Conservation (phyloP, 2,113 vertebrate species). For the Hypanus sabinus region DNA sequence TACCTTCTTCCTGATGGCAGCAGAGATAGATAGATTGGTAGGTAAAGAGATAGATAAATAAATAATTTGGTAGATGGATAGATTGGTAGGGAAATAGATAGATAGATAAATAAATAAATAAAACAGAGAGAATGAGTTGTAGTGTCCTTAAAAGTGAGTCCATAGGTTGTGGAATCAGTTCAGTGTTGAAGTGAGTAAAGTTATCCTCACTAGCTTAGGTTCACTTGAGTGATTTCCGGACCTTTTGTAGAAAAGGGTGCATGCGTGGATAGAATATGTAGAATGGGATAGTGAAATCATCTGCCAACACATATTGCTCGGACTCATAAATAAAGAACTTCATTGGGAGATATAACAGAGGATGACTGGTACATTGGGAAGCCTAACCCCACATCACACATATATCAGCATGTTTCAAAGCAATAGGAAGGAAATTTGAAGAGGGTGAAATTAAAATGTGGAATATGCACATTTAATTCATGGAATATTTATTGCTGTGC, state of each 20-base stretch:
- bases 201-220: too few species aligned
- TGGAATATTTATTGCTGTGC: slow-evolving; percentile 1
- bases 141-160: too few species aligned
- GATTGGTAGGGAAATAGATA: too few species aligned
- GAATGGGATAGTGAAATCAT: background rate
- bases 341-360: background rate
- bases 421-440: background rate
- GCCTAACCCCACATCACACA: background rate
- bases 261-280: background rate
- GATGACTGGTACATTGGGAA: background rate
- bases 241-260: background rate
- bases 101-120: too few species aligned
- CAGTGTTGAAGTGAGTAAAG: too few species aligned
- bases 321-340: background rate
- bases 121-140: too few species aligned
- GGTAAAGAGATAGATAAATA: too few species aligned
- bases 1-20: too few species aligned
- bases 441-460: background rate
- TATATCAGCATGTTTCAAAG: background rate
- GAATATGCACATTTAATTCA: background rate
- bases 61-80: too few species aligned
- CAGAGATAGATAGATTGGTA: too few species aligned
- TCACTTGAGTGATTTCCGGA: background rate
- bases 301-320: background rate
- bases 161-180: too few species aligned